Evolutionary conservation across 1,140 invertebrate genomes (phyloP).

Genomic region (Achroia grisella): DNA sequence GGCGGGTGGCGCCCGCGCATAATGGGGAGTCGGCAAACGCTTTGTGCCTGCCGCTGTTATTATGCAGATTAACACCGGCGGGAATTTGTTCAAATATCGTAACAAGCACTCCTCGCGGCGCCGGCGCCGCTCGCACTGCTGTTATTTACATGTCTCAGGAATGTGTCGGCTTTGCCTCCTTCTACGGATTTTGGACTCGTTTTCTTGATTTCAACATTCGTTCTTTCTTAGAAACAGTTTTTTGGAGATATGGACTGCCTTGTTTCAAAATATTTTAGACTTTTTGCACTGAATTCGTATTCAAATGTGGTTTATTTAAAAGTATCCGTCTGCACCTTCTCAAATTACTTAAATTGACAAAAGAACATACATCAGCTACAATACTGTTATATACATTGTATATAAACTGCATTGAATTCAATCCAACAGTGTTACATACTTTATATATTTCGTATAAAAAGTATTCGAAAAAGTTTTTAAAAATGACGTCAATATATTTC

Average conservation of each 20-base stretch:
- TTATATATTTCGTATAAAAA: no score
- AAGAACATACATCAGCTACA: no score
- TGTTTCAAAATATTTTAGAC: not conserved
- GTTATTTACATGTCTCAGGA: slow-evolving; percentile 63
- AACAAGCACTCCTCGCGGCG: slow-evolving; percentile 62
- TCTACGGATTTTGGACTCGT: slow-evolving; percentile 41
- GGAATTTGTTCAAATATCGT: slow-evolving; percentile 71
- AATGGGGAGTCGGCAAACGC: slow-evolving; percentile 61
- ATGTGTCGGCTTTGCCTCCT: slow-evolving; percentile 53
- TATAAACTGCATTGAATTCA: no score
- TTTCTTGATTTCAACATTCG: slow-evolving; percentile 45
- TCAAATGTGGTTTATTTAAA: no score
- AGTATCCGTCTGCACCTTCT: no score
- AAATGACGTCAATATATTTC: no score
- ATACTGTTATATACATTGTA: no score
- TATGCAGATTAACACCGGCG: slow-evolving; percentile 72
- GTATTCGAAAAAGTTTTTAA: no score
- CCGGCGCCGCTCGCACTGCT: slow-evolving; percentile 51
- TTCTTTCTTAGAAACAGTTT: slow-evolving; percentile 1
- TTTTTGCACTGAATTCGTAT: not conserved
- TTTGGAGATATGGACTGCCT: not conserved
- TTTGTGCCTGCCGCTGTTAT: slow-evolving; percentile 66
- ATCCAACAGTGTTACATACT: no score
- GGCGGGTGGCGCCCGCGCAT: slow-evolving; percentile 54
- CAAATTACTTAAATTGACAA: no score